These are phyloP conservation scores for Tokudaia muenninki DNA, from an alignment of 2,797 vertebrate species.

Conservation along the genomic window DNA sequence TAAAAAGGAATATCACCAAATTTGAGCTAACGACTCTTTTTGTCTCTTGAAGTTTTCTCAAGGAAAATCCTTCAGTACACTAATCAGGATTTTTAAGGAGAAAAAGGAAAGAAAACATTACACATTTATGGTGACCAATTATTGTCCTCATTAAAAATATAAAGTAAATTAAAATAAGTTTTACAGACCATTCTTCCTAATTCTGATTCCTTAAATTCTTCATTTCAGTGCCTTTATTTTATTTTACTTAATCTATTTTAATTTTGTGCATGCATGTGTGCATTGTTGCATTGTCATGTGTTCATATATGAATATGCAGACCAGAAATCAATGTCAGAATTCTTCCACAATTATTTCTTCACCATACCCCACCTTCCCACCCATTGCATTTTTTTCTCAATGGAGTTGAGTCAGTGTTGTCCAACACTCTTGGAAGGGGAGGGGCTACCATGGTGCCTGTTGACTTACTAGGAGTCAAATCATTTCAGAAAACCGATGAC, in stretches of 20 bases:
- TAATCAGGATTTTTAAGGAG: background rate
- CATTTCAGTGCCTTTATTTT: background rate
- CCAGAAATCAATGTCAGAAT: background rate
- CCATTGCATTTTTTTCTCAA: background rate
- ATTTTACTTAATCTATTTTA: background rate
- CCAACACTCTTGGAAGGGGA: background rate
- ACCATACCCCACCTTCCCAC: background rate
- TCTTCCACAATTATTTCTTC: background rate
- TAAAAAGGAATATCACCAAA: background rate
- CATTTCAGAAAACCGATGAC: background rate
- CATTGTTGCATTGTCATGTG: background rate
- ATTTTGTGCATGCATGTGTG: background rate
- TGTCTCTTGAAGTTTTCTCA: background rate
- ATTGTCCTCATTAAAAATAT: background rate
- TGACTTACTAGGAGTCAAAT: too few species aligned
- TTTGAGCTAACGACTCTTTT: background rate
- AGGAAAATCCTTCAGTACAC: background rate
- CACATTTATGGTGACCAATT: background rate
- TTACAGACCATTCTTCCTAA: background rate
- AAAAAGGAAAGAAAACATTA: background rate
- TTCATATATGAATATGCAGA: background rate
- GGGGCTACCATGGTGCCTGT: too few species aligned
- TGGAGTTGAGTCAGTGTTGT: background rate
- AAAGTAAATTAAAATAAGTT: background rate
- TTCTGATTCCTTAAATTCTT: slow-evolving; percentile 12